A percentile compares a stretch with the other conserved stretches of the same genome.
phyloP scores from a whole-genome alignment of 2,113 vertebrate species.

The Ahaetulla prasina region DNA sequence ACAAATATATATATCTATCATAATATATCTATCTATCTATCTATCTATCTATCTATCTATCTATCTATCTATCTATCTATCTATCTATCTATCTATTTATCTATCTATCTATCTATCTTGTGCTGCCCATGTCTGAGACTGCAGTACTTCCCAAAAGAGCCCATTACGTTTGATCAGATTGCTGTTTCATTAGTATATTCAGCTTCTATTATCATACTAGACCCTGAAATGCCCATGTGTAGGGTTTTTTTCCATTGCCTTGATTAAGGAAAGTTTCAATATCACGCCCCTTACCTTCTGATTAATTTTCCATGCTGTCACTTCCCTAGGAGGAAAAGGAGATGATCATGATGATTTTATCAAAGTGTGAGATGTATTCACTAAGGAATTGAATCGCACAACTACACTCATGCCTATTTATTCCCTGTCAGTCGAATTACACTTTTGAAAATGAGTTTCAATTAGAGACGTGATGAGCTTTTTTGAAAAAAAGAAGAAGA shows the following conservation, averaged over 20 bases:
- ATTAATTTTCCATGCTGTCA: slow-evolving; percentile 35
- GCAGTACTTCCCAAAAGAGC: not conserved
- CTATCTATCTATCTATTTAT: no score
- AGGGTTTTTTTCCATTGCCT: slow-evolving; percentile 43
- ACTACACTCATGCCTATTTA: not conserved
- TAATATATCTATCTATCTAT: no score
- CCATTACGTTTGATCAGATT: not conserved
- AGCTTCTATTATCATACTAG: slow-evolving; percentile 39
- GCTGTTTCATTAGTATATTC: slow-evolving; percentile 12
- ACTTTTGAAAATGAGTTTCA: slow-evolving; percentile 14
- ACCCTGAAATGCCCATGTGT: not conserved
- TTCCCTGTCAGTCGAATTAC: slow-evolving; percentile 6
- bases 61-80: no score
- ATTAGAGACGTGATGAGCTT: not conserved
- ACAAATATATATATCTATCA: no score
- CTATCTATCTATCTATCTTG: not conserved
- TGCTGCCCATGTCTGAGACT: not conserved
- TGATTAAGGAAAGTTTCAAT: slow-evolving; percentile 44
- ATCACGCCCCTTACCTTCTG: slow-evolving; percentile 1
- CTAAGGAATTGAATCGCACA: not conserved
- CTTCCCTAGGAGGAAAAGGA: not conserved
- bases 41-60: no score
- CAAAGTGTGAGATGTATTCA: not conserved
- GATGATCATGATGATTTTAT: accelerated
- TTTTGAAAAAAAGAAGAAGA: not conserved